phyloP scores from a whole-genome alignment of 2,797 vertebrate species.

The Manis crassicaudata region DNA sequence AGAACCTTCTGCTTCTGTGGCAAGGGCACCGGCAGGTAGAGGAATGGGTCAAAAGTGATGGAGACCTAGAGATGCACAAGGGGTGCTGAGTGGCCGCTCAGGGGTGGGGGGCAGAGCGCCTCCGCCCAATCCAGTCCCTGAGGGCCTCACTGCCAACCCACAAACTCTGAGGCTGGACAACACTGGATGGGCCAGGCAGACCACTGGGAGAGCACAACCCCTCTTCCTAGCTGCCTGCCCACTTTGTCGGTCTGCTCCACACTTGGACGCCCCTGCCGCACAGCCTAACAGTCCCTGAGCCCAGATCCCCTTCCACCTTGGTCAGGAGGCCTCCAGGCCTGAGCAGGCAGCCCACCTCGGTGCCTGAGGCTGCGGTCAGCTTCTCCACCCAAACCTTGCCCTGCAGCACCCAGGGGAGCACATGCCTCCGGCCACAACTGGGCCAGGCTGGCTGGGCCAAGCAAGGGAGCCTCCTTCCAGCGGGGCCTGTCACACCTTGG shows the following conservation, averaged over 20 bases:
- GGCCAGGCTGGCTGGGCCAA: background rate
- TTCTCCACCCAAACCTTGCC: background rate
- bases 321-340: too few relatives aligned
- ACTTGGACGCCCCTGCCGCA: background rate
- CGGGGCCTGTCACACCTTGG: slow-evolving; percentile 90
- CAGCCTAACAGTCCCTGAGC: background rate
- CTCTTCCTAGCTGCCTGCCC: background rate
- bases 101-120: background rate
- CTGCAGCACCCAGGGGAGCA: background rate
- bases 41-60: slow-evolving; percentile 98
- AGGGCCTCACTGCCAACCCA: background rate
- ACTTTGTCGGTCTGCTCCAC: background rate
- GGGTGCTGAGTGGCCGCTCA: background rate
- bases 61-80: slow-evolving; percentile 90
- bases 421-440: background rate
- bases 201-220: background rate
- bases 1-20: slow-evolving; percentile 99
- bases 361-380: background rate
- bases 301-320: background rate
- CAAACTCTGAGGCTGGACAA: background rate
- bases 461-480: background rate
- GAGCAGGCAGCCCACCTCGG: too few relatives aligned
- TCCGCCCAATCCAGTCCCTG: background rate
- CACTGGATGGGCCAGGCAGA: background rate
- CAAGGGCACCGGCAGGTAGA: slow-evolving; percentile 97